A percentile compares a stretch with the other conserved stretches of the same genome.
phyloP scores from a whole-genome alignment of 2,797 vertebrate genomes.

The Cephalopachus bancanus region DNA sequence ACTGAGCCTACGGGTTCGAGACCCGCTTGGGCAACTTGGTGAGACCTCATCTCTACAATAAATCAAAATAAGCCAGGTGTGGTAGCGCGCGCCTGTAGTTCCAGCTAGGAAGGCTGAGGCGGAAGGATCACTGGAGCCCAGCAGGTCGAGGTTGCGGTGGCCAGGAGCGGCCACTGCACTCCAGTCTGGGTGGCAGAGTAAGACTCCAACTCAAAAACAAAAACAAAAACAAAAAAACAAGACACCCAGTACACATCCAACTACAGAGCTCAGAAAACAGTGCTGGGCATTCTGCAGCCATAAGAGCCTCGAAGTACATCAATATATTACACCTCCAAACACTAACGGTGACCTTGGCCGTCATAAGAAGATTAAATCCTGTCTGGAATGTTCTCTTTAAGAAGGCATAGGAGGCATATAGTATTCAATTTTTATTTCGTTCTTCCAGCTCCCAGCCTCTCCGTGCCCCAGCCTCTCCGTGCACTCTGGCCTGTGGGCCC shows the following conservation, averaged over 20 bases:
- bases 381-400: not conserved
- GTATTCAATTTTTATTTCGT: not conserved
- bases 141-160: too few species aligned
- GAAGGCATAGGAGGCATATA: not conserved
- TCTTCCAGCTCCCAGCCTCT: not conserved
- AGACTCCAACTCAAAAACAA: too few species aligned
- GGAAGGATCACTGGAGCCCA: too few species aligned
- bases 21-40: too few species aligned
- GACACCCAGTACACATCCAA: accelerated
- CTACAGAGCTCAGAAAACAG: not conserved
- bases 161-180: too few species aligned
- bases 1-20: too few species aligned
- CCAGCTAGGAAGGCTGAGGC: too few species aligned
- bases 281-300: not conserved
- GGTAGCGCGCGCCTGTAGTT: too few species aligned
- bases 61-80: too few species aligned
- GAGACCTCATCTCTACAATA: too few species aligned
- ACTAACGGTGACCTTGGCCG: not conserved
- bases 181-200: too few species aligned
- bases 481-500: not conserved
- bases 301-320: not conserved
- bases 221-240: too few species aligned
- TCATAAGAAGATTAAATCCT: not conserved
- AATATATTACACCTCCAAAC: not conserved
- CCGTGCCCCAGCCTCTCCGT: not conserved